Evolutionary conservation across 2,888 invertebrate species (phyloP).

Genomic region (Drosophila macrospina): DNA sequence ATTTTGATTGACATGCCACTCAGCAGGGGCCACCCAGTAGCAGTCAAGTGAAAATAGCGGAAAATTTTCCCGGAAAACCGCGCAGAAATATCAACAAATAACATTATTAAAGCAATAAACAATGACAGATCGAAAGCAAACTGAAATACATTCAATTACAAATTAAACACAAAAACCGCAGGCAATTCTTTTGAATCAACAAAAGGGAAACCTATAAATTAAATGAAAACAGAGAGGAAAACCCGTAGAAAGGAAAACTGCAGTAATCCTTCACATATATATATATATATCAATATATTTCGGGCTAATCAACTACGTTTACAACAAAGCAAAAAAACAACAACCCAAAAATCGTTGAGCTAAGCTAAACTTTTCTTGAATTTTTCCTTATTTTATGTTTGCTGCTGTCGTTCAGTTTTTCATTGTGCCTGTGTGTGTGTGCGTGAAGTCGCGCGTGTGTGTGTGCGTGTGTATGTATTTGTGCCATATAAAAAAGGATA

Average conservation of each 20-base stretch:
- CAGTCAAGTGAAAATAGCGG: constrained; percentile 24
- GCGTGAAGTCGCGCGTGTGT: background rate
- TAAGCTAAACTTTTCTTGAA: constrained; percentile 52
- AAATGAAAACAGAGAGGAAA: constrained; percentile 1
- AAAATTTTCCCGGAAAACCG: constrained; percentile 22
- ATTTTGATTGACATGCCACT: constrained; percentile 77
- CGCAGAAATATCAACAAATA: constrained; percentile 23
- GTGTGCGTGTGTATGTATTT: constrained; percentile 21
- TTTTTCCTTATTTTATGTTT: constrained; percentile 26
- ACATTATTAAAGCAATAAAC: constrained; percentile 7
- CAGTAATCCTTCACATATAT: constrained; percentile 50
- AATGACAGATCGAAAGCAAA: background rate
- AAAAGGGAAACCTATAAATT: background rate
- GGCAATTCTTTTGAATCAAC: background rate
- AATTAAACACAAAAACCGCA: background rate
- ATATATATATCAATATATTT: background rate
- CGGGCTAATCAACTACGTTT: constrained; percentile 64
- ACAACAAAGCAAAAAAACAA: constrained; percentile 8
- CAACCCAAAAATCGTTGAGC: constrained; percentile 47
- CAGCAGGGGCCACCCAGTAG: constrained; percentile 49
- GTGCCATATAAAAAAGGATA: constrained; percentile 71
- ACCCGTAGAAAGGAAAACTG: constrained; percentile 39
- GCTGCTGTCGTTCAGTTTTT: constrained; percentile 40
- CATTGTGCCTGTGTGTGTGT: constrained; percentile 38
- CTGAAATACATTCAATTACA: constrained; percentile 28